Percentiles rank a stretch among this genome's conserved stretches.
These are phyloP conservation scores for Pristionchus maxplancki DNA, from an alignment of 2,888 invertebrate genomes.

Conservation along the genomic window DNA sequence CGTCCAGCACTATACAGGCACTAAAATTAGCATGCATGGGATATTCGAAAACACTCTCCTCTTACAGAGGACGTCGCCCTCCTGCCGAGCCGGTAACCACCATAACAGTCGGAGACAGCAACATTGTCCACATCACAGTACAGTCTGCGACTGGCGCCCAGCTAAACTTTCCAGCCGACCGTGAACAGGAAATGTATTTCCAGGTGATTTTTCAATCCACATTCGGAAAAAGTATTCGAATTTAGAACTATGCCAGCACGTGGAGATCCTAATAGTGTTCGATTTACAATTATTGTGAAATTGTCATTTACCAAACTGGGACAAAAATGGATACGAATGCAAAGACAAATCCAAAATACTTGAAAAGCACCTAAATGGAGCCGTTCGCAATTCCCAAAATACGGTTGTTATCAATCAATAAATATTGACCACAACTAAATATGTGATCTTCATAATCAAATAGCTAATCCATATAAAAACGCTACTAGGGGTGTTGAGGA, in stretches of 20 bases:
- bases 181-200: slow-evolving; percentile 36
- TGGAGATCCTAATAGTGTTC: neutral
- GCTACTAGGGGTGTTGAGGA: too few species aligned
- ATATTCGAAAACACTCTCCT: neutral
- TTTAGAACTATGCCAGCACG: neutral
- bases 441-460: too few species aligned
- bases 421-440: too few species aligned
- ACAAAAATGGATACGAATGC: neutral
- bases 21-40: neutral
- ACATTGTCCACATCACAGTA: neutral
- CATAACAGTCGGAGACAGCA: neutral
- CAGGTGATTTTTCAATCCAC: neutral
- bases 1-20: neutral
- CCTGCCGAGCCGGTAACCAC: neutral
- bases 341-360: neutral
- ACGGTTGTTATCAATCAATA: too few species aligned
- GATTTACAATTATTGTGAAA: neutral
- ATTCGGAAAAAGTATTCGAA: neutral
- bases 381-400: neutral
- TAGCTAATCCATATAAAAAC: too few species aligned
- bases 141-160: slow-evolving; percentile 2
- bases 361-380: neutral
- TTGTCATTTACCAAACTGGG: too few species aligned
- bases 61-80: neutral
- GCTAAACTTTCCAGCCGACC: neutral